These are phyloP conservation scores for Cyprinodon variegatus DNA, from an alignment of 2,113 vertebrate genomes.

Conservation along the genomic window DNA sequence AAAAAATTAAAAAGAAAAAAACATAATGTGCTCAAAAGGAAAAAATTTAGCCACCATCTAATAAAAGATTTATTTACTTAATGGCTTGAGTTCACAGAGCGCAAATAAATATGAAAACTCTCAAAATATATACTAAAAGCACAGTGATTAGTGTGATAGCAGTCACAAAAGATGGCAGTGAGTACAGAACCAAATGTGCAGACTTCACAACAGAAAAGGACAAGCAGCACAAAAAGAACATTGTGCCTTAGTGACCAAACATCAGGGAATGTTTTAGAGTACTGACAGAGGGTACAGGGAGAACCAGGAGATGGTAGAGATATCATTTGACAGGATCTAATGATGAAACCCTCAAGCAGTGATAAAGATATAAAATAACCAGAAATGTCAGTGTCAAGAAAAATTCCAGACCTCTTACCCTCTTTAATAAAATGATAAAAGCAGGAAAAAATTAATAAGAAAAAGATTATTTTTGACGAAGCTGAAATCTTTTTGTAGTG, in stretches of 20 bases:
- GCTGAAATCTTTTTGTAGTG: not conserved
- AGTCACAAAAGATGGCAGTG: conserved; percentile 5
- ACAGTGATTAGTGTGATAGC: conserved; percentile 3
- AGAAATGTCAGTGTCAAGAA: not conserved
- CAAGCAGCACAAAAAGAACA: conserved; percentile 11
- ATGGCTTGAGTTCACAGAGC: conserved; percentile 16
- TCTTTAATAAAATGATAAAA: not conserved
- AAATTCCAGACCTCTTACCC: not conserved
- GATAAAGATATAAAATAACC: conserved; percentile 19
- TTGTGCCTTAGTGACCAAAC: not conserved
- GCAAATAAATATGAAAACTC: conserved; percentile 13
- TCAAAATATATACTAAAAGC: conserved; percentile 23
- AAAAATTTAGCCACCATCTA: not conserved
- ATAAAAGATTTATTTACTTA: conserved; percentile 4
- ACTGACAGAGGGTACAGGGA: conserved; percentile 1
- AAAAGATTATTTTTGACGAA: not conserved
- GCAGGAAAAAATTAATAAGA: not conserved
- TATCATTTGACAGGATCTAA: conserved; percentile 32
- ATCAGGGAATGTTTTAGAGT: not conserved
- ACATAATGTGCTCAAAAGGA: not conserved
- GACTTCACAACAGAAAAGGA: conserved; percentile 8
- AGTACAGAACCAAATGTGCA: conserved; percentile 13
- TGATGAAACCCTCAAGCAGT: conserved; percentile 22
- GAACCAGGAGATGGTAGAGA: conserved; percentile 49
- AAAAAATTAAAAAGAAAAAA: not conserved